Conservation (phyloP, 2,888 invertebrate species). For the Phymatocera aterrima region DNA sequence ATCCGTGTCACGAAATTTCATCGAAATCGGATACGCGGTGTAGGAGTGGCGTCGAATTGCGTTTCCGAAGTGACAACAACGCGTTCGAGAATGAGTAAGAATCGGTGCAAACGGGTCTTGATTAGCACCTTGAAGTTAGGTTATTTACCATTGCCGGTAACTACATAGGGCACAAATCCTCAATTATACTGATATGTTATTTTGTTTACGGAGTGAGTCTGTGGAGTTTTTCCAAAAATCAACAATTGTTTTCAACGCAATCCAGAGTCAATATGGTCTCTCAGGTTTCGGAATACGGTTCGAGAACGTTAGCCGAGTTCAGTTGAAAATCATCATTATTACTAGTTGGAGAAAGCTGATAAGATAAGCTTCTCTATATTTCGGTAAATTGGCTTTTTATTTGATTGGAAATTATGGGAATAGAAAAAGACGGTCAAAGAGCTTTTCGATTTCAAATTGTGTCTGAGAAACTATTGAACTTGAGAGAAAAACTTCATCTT, state of each 20-base stretch:
- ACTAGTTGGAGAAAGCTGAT: too few relatives aligned
- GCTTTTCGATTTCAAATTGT: background rate
- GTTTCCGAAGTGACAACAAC: too few relatives aligned
- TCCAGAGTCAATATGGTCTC: background rate
- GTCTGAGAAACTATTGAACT: background rate
- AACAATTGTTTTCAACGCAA: background rate
- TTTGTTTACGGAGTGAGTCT: background rate
- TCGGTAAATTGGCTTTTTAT: too few relatives aligned
- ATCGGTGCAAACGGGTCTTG: too few relatives aligned
- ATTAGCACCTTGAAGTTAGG: too few relatives aligned
- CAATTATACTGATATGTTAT: background rate
- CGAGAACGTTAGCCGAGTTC: background rate
- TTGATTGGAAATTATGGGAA: background rate
- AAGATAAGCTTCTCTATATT: too few relatives aligned
- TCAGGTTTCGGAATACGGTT: background rate
- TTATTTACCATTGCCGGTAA: conserved; percentile 22
- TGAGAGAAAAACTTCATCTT: background rate
- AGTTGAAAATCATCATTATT: too few relatives aligned
- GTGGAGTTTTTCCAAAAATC: background rate
- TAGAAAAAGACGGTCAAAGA: background rate
- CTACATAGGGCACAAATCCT: conserved; percentile 25
- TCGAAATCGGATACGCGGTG: too few relatives aligned
- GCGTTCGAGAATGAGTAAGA: too few relatives aligned
- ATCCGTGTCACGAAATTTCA: too few relatives aligned
- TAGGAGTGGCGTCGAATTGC: too few relatives aligned